phyloP scores from a whole-genome alignment of 2,888 invertebrate genomes.

The Temnothorax unifasciatus region DNA sequence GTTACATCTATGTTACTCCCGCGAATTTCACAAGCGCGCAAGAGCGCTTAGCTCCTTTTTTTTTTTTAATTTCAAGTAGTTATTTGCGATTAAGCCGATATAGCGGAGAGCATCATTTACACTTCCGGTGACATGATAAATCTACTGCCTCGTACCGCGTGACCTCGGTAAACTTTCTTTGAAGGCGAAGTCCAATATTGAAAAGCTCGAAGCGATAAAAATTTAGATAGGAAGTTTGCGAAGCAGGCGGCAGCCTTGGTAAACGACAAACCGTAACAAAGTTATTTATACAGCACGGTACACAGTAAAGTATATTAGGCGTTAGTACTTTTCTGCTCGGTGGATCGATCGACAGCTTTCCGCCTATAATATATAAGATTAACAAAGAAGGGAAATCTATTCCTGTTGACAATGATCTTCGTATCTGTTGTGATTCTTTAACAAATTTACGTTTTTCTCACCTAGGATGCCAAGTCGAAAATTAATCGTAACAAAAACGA shows the following conservation, averaged over 20 bases:
- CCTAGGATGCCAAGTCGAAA: slow-evolving; percentile 94
- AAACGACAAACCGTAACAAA: slow-evolving; percentile 30
- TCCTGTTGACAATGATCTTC: not conserved
- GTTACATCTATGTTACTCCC: not conserved
- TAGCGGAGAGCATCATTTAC: slow-evolving; percentile 9
- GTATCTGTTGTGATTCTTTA: not conserved
- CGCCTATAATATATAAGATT: not conserved
- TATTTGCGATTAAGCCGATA: slow-evolving; percentile 13
- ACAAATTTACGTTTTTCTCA: slow-evolving; percentile 85
- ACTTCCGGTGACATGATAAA: slow-evolving; percentile 43
- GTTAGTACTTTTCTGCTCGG: slow-evolving; percentile 49
- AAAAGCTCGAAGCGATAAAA: slow-evolving; percentile 51
- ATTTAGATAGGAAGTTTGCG: slow-evolving; percentile 43
- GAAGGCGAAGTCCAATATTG: slow-evolving; percentile 22
- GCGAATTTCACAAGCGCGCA: not conserved
- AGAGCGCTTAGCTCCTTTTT: not conserved
- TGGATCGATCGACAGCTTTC: slow-evolving; percentile 54
- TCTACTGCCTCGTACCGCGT: slow-evolving; percentile 26
- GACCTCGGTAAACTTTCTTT: slow-evolving; percentile 45
- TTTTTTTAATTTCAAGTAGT: not conserved
- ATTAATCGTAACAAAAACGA: slow-evolving; percentile 95
- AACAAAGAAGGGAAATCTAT: slow-evolving; percentile 36
- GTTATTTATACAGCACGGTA: slow-evolving; percentile 61
- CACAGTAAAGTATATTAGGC: slow-evolving; percentile 56
- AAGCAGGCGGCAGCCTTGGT: slow-evolving; percentile 2